Evolutionary conservation across 2,888 invertebrate genomes (phyloP), one percentile per base, ranked within the genome.

Genomic region (Chrysolina americana): DNA sequence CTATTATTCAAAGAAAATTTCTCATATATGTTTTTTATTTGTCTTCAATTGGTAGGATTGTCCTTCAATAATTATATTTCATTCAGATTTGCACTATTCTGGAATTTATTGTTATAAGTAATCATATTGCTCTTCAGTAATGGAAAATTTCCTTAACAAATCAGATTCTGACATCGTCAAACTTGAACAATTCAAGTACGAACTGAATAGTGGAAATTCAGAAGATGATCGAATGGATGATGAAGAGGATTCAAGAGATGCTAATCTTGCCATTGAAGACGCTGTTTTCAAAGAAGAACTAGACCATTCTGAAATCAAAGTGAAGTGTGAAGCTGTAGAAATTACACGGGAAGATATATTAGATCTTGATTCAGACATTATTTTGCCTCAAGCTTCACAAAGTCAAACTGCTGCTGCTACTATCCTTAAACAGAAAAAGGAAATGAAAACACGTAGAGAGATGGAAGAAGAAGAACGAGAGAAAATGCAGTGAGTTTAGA

Each of bases 391-490:
- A 81, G 83, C 84, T 19, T 82, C 87, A 3, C 83, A 85, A 66
- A 81, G 75, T 4, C 83, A 83, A 50, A 80, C 65, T 74, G 72
- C 70, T 44, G 59, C 63, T 74, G 72, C 70, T 48, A 53, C 63
- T 65, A 65, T 70, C 74, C 70, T 72, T 5, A 83, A 80, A 73
- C 90, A 90, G 75, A 92, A 92, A 84, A 93, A 93, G 83, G 94
- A 94, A 83, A 91, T 91, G 69, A 94, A 92, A 87, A 93, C 92
- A 83, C 94, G 94, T 88, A 94, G 92, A 76, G 96, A 97, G 87
- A 86, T 96, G 11, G 97, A 98, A 87, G 97, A 98, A 86, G 98
- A 98, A 85, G 98, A 98, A 86, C 89, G 98, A 76, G 96, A 98
- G 86, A 96, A 96, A 88, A 98, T 98, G 98, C 97, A 97, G 97